These are phyloP conservation scores for Oscheius sp. DNA, from an alignment of 2,888 invertebrate genomes.

Conservation along the genomic window DNA sequence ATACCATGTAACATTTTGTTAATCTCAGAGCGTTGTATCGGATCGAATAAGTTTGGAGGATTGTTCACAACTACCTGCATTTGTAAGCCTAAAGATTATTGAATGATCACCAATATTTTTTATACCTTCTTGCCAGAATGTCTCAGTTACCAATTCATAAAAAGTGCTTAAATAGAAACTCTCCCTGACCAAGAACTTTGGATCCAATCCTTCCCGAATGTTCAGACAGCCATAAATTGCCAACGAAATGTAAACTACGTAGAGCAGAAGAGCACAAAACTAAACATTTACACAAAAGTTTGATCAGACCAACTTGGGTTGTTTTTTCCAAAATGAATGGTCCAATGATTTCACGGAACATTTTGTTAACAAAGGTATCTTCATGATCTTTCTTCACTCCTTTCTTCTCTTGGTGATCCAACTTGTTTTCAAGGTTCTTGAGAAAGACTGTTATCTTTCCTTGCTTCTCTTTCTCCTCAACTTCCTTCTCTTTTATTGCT, in stretches of 20 bases:
- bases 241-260: constrained; percentile 56
- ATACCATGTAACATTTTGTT: constrained; percentile 51
- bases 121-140: constrained; percentile 68
- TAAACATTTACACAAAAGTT: constrained; percentile 1
- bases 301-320: constrained; percentile 42
- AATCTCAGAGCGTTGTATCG: constrained; percentile 44
- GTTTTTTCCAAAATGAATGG: constrained; percentile 62
- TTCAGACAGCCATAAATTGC: constrained; percentile 60
- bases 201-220: constrained; percentile 61
- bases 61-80: constrained; percentile 69
- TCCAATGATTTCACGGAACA: constrained; percentile 67
- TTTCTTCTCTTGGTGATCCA: constrained; percentile 36
- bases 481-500: neutral
- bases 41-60: constrained; percentile 65
- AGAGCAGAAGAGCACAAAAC: constrained; percentile 49
- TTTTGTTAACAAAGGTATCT: constrained; percentile 66
- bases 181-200: constrained; percentile 61
- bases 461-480: constrained; percentile 3
- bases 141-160: constrained; percentile 67
- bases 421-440: constrained; percentile 41
- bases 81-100: constrained; percentile 63
- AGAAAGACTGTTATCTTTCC: constrained; percentile 36
- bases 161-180: constrained; percentile 66
- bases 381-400: constrained; percentile 33
- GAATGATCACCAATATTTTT: neutral